Evolutionary conservation across 2,113 vertebrate species (phyloP).

Genomic region (Helogale parvula): DNA sequence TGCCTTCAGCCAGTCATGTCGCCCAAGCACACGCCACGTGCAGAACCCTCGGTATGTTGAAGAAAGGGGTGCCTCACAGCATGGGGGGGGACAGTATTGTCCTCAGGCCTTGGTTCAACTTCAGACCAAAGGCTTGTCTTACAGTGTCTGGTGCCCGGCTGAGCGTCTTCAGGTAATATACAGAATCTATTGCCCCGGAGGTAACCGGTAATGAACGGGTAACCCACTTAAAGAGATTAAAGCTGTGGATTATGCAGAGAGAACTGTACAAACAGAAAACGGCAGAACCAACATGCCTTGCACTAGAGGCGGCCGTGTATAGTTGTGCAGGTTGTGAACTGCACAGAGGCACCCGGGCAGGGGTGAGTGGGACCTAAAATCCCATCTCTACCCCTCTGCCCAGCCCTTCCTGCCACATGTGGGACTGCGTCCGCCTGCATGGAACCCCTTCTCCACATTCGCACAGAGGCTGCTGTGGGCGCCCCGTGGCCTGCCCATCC

Average conservation of each 20-base stretch:
- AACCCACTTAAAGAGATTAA: not conserved
- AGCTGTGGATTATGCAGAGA: not conserved
- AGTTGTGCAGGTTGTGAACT: not conserved
- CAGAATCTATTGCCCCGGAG: not conserved
- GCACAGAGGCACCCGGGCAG: not conserved
- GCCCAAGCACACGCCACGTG: fast-evolving
- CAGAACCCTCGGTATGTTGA: not conserved
- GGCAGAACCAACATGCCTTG: not conserved
- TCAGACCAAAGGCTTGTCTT: not conserved
- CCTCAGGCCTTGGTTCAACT: not conserved
- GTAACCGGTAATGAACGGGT: not conserved
- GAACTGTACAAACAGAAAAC: not conserved
- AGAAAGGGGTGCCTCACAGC: not conserved
- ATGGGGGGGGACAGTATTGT: not conserved
- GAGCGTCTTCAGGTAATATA: too few species aligned
- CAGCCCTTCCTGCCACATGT: not conserved
- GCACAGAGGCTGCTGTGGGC: not conserved
- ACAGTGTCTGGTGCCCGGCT: not conserved
- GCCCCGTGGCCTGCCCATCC: not conserved
- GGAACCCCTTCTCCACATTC: too few species aligned
- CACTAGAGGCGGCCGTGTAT: too few species aligned
- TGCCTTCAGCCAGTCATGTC: too few species aligned
- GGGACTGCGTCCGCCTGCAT: not conserved
- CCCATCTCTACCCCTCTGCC: too few species aligned
- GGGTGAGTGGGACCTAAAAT: not conserved